Conservation (phyloP, 2,113 vertebrate genomes). For the Rhombomys opimus region DNA sequence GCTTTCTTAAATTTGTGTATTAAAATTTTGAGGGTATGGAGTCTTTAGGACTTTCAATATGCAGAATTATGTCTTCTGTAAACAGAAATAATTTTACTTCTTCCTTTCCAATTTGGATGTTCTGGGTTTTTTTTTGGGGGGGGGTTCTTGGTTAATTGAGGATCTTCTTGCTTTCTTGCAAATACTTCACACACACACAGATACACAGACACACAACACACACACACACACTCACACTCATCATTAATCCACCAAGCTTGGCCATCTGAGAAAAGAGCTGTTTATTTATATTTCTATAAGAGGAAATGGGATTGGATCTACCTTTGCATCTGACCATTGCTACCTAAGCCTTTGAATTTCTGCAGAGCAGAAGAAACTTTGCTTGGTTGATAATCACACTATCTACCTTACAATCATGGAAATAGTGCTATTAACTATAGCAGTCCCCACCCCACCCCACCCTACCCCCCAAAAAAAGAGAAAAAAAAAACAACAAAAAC, state of each 20-base stretch:
- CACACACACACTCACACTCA: too few species aligned
- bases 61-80: background rate
- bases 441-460: background rate
- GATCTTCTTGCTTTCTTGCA: background rate
- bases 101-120: background rate
- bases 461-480: too few species aligned
- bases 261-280: background rate
- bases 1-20: background rate
- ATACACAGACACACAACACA: too few species aligned
- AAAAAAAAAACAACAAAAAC: background rate
- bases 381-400: background rate
- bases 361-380: background rate
- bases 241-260: background rate
- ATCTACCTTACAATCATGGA: conserved; percentile 33
- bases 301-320: background rate
- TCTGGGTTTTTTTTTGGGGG: background rate
- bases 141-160: background rate
- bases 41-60: background rate
- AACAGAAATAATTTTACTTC: background rate
- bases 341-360: background rate
- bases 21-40: background rate
- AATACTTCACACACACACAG: background rate
- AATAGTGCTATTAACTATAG: conserved; percentile 54
- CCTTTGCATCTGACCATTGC: conserved; percentile 6
- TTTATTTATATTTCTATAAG: background rate